Base-by-base conservation (phyloP, 1,140 invertebrate species). In the Zaprionus taronus region DNA sequence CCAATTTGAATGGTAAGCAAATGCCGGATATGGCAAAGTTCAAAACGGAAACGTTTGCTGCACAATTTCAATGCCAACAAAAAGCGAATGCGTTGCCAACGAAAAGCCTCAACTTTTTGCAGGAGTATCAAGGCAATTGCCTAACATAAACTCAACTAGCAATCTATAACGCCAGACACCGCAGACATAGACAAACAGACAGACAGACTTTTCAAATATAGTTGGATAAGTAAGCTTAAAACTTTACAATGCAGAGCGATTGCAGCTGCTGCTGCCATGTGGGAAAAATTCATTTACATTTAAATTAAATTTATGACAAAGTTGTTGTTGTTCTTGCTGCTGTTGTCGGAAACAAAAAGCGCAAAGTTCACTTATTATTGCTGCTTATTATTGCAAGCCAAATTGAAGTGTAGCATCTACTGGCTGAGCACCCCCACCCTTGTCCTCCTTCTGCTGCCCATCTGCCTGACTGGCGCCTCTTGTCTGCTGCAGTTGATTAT, bases 11-110 rank as follows among this genome's bases (percentile, higher is more conserved):
- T 77, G 71, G 77, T 77, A 80, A 83, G 81, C 76, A 79, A 79
- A 81, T 79, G 67, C 76, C 81, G 81, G 81, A 83, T 81, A 83
- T 83, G 79, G 63, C 64, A 81, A 79, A 83, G 81, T 83, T 83
- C 71, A 61, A 79, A 81, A 74, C 79, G 76, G 79, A 83, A 83
- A 81, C 76, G 79, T 81, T 81, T 81, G 75, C 74, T 69, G 71
- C 75, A 64, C 75, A 65, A 47, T 74, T 78, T 80, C 69, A 82
- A 80, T 80, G 70, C 80, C 80, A 78, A 68, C 47, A 24, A 20
- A 51, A 51, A 22, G 47, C 47, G 17, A 17, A 24, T 51, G 47
- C 47, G 47, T 51, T 51, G 56, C 61, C 44, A 53, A 74, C 51
- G 68, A 49, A 56, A 63, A 72, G 72, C 57, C n/a, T 4, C 34